Conservation (phyloP, 2,888 invertebrate genomes). For the Timema podura region DNA sequence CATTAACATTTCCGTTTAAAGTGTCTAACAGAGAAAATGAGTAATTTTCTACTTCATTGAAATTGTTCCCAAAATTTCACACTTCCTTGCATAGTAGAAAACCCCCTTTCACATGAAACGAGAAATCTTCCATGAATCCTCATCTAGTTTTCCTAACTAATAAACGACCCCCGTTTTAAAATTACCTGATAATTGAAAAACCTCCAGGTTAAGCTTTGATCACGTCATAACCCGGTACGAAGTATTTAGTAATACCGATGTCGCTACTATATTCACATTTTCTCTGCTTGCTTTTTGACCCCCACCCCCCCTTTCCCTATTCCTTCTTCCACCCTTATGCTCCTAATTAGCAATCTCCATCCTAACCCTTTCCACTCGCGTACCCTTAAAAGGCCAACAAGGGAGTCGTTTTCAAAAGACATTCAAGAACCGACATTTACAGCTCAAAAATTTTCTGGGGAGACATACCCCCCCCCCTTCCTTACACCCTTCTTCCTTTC, state of each 20-base stretch:
- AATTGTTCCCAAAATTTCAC: no score
- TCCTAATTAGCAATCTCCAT: conserved; percentile 12
- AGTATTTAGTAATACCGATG: conserved; percentile 14
- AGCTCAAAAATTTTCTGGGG: conserved; percentile 14
- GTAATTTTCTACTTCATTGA: no score
- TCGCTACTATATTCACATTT: no score
- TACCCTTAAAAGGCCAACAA: conserved; percentile 8
- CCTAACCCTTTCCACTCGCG: conserved; percentile 2
- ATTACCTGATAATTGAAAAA: conserved; percentile 9
- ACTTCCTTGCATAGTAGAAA: no score
- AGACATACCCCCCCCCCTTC: no score
- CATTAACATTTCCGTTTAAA: conserved; percentile 15
- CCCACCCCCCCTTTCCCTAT: background rate
- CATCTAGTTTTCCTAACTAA: no score
- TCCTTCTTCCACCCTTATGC: background rate
- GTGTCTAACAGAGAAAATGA: no score
- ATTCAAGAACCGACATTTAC: conserved; percentile 13
- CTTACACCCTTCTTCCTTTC: no score
- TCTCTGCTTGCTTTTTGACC: no score
- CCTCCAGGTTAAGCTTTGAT: conserved; percentile 4
- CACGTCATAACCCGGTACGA: background rate
- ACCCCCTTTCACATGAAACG: no score
- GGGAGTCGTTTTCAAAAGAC: conserved; percentile 13
- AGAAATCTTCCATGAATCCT: no score
- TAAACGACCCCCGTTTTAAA: no score